Percentiles rank a stretch among this genome's conserved stretches.
These are phyloP conservation scores for Magallana nippona DNA, from an alignment of 2,888 invertebrate species.

Conservation along the genomic window DNA sequence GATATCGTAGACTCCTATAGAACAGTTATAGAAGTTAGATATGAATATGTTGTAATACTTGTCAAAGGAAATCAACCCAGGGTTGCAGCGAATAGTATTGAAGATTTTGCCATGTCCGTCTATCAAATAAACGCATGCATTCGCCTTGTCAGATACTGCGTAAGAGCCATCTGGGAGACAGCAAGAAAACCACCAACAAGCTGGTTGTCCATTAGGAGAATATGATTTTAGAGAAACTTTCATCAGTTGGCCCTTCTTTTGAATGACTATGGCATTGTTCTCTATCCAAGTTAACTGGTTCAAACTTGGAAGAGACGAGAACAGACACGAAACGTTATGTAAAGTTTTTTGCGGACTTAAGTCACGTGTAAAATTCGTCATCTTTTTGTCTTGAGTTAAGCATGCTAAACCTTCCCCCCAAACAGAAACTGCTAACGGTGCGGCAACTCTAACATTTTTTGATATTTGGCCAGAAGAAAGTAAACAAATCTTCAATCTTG, in stretches of 20 bases:
- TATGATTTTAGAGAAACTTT: neutral
- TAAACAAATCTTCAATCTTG: neutral
- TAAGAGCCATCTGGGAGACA: neutral
- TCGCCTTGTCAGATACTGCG: neutral
- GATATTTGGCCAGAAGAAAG: neutral
- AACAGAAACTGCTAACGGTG: neutral
- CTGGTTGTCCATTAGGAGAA: neutral
- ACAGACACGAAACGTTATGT: neutral
- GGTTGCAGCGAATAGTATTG: neutral
- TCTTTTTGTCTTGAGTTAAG: neutral
- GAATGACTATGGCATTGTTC: neutral
- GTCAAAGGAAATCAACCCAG: neutral
- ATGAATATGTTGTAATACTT: neutral
- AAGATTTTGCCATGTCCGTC: neutral
- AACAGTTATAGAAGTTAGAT: neutral
- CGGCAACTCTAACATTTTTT: neutral
- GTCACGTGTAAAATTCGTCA: neutral
- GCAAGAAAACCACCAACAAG: neutral
- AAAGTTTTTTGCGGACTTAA: neutral
- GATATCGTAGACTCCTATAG: neutral
- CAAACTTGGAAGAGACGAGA: neutral
- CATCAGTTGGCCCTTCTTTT: neutral
- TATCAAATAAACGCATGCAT: neutral
- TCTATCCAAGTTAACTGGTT: neutral
- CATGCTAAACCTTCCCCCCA: neutral